Conservation (phyloP, 2,888 invertebrate species). For the Diadromus collaris region DNA sequence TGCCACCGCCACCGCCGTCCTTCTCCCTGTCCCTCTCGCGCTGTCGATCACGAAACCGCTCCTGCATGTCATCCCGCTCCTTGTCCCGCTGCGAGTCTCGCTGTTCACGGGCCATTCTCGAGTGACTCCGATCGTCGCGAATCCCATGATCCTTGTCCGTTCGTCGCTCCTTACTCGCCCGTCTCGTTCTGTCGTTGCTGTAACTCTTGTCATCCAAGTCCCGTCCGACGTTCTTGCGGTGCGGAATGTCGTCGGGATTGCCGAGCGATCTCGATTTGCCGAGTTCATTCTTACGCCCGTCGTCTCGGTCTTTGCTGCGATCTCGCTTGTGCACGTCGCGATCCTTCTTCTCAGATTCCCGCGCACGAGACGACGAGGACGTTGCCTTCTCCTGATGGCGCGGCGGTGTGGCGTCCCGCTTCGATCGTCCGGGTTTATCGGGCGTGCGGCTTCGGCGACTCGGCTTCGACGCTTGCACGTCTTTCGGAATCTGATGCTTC, state of each 20-base stretch:
- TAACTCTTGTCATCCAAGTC: conserved; percentile 75
- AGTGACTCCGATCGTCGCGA: conserved; percentile 72
- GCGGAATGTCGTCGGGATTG: conserved; percentile 76
- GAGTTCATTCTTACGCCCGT: conserved; percentile 69
- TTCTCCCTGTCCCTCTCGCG: conserved; percentile 80
- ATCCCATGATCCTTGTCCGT: conserved; percentile 71
- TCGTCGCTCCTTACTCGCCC: conserved; percentile 75
- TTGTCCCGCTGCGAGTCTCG: conserved; percentile 68
- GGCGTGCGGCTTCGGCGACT: conserved; percentile 75
- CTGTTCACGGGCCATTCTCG: conserved; percentile 65
- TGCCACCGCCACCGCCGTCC: conserved; percentile 46
- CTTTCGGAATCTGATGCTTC: conserved; percentile 74
- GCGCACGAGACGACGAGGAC: conserved; percentile 64
- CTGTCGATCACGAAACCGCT: conserved; percentile 85
- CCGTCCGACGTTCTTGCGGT: conserved; percentile 77
- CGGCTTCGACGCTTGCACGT: conserved; percentile 65
- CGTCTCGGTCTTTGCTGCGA: conserved; percentile 75
- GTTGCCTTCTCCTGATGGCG: conserved; percentile 72
- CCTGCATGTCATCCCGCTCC: conserved; percentile 82
- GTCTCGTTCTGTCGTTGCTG: conserved; percentile 81
- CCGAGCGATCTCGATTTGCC: conserved; percentile 66
- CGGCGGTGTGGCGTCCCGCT: conserved; percentile 69
- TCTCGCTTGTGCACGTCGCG: conserved; percentile 75
- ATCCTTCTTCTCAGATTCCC: conserved; percentile 75
- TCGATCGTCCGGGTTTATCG: conserved; percentile 73